Base-by-base conservation (phyloP, 2,797 vertebrate species). In the Prionace glauca region DNA sequence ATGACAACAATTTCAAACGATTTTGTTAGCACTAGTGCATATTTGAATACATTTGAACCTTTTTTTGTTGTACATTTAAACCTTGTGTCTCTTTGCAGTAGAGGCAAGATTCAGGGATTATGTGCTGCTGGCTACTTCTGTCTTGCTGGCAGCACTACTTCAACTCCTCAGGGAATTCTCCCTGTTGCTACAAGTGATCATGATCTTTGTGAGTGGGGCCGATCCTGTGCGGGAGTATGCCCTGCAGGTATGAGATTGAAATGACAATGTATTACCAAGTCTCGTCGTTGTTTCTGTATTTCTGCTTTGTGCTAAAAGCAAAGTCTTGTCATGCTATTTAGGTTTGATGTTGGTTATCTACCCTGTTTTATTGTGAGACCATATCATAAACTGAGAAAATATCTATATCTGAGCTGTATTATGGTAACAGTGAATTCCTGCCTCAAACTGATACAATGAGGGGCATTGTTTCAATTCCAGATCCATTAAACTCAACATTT, bases 141-240 rank as follows among this genome's bases (percentile, higher is more conserved):
- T 26, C 69, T 74, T 74, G 67, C 71, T 74, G 93, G 93, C 26
- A 94, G 90, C 67, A 12, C 32, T 26, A 69, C 36, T 41, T 41
- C 65, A 41, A 92, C 62, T 65, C 90, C 90, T 92, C n/a, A 41
- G 0, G n/a, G 65, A 41, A 26, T 92, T 69, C n/a, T 92, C 20
- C 62, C 65, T 24, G 41, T 69, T 69, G 90, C 9, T 65, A 22
- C 90, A 41, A 24, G 18, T 41, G 22, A 92, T 22, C 16, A 11
- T 79, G 96, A 97, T 16, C 97, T 96, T 0, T 99, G 99, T 96
- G 96, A 96, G 96, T 98, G 97, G 98, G 98, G 98, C 81, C 96
- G 97, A 94, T 96, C 96, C 56, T 99, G 98, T 96, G 98, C 98
- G 69, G 98, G 98, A 92, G 97, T 96, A 22, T 99, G 99, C 96